Conservation (phyloP, 2,797 vertebrate species). For the Argentina silus region DNA sequence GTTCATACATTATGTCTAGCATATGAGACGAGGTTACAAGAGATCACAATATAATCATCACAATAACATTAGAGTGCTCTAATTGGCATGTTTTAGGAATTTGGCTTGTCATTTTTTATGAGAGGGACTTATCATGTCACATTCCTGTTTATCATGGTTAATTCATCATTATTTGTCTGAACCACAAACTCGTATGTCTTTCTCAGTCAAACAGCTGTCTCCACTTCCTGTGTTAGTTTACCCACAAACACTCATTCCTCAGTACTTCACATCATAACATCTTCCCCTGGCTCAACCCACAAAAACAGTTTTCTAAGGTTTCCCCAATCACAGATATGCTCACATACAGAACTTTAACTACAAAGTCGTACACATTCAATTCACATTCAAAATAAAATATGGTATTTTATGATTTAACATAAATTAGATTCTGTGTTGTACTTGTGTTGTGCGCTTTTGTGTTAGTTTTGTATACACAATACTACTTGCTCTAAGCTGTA, state of each 20-base stretch:
- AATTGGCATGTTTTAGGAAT: not conserved
- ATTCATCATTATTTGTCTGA: conserved; percentile 66
- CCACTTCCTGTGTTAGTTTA: conserved; percentile 73
- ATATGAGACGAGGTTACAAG: no score
- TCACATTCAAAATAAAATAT: not conserved
- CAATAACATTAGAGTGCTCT: not conserved
- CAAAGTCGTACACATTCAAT: not conserved
- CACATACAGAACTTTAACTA: not conserved
- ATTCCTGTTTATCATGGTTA: conserved; percentile 29
- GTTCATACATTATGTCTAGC: no score
- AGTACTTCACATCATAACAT: conserved; percentile 25
- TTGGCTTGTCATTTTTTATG: conserved; percentile 23
- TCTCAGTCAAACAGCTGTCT: conserved; percentile 64
- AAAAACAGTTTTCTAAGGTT: not conserved
- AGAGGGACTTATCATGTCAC: not conserved
- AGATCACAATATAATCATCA: no score
- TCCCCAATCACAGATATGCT: not conserved
- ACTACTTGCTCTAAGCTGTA: not conserved
- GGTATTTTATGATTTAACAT: not conserved
- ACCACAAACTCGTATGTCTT: conserved; percentile 63
- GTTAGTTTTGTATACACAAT: no score
- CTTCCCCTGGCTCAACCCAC: not conserved
- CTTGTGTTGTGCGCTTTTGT: not conserved
- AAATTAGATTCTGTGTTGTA: not conserved
- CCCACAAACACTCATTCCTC: conserved; percentile 54